Base-by-base conservation (phyloP, 2,888 invertebrate genomes). In the Nematopogon swammerdamellus region DNA sequence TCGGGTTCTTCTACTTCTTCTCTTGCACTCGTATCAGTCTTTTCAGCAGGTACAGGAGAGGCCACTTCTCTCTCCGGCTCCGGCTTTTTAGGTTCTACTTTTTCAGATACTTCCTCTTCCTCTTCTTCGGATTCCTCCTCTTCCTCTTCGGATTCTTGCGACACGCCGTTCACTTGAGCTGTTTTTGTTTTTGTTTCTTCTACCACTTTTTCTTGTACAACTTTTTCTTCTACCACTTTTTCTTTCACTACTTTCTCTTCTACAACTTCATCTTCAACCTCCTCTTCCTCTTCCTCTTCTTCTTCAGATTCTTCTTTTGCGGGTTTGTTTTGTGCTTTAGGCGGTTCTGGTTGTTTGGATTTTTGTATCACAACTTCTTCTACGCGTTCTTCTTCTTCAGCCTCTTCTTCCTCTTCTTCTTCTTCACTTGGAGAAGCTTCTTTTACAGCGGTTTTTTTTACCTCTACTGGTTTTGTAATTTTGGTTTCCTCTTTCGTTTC, bases 381-480 rank as follows among this genome's bases (percentile, higher is more conserved):
- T 51, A n/a, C n/a, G n/a, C 60, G 63, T 50, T 59, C 63, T 51
- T 59, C 62, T 54, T 60, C 61, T 49, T 59, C 61, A 65, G 54
- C 48, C 44, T 47, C 53, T 45, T 29, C 52, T 20, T 25, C 45
- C 19, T 65, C 68, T 53, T 64, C 67, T 56, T 60, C 66, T 36
- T 65, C 68, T 47, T 63, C 65, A 30, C 18, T 29, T 11, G 18
- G n/a, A 18, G 30, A 51, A 46, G 55, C 51, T 16, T 55, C 53
- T 48, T 57, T 56, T 11, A 54, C 52, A n/a, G n/a, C n/a, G 42
- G 48, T 48, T 36, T 51, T 46, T 45, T 45, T 49, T 6, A 19
- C 52, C 19, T 47, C 49, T 45, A 53, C 54, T 19, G 20, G 30
- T 44, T 51, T 46, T 17, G 16, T 44, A n/a, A n/a, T n/a, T 30